Conservation (phyloP, 2,797 vertebrate genomes). For the Pyrocephalus nanus region DNA sequence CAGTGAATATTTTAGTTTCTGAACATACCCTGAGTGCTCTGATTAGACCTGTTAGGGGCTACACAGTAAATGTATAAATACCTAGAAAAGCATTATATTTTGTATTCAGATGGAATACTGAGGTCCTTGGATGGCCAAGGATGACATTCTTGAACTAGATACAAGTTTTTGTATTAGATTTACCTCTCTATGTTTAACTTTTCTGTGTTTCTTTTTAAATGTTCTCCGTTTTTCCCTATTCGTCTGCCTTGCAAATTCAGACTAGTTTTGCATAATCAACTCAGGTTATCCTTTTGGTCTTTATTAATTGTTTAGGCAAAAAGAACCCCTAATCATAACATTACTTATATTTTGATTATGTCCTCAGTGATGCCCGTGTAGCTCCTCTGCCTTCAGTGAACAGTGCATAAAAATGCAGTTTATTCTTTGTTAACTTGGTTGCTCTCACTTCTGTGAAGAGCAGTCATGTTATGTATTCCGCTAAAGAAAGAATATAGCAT, state of each 20-base stretch:
- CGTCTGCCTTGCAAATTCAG: neutral
- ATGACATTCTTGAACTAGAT: neutral
- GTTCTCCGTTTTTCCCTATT: neutral
- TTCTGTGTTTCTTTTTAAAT: neutral
- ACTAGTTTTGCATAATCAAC: neutral
- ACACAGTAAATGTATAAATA: neutral
- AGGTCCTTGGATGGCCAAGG: neutral
- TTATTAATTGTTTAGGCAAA: neutral
- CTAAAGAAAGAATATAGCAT: neutral
- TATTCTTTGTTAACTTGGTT: neutral
- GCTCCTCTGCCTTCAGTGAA: neutral
- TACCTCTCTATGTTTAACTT: neutral
- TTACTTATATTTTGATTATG: neutral
- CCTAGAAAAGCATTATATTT: neutral
- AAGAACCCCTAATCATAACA: neutral
- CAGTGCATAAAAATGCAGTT: neutral
- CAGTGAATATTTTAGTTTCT: neutral
- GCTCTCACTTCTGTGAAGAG: neutral
- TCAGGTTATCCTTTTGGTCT: neutral
- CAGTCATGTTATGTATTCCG: neutral
- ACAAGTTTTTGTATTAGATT: neutral
- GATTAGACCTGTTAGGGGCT: neutral
- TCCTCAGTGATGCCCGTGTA: neutral
- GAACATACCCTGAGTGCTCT: neutral
- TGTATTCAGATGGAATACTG: neutral